Evolutionary conservation across 2,113 vertebrate genomes (phyloP).

Genomic region (Platichthys flesus): DNA sequence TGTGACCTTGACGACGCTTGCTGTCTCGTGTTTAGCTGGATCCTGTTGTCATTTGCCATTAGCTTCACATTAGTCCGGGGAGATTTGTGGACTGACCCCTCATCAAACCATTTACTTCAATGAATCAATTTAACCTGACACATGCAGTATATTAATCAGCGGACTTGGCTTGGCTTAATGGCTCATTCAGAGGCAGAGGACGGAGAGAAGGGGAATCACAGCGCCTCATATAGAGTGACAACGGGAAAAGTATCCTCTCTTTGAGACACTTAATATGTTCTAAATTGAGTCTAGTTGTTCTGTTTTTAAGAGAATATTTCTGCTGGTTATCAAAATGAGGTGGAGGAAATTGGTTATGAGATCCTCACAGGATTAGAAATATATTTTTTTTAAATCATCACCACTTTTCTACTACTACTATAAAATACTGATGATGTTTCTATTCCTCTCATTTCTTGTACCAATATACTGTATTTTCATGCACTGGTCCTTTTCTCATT

Average conservation of each 20-base stretch:
- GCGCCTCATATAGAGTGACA: constrained; percentile 18
- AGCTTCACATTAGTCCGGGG: constrained; percentile 71
- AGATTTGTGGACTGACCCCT: constrained; percentile 76
- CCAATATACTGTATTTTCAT: not conserved
- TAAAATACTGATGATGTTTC: not conserved
- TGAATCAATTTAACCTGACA: constrained; percentile 75
- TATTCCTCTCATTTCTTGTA: too few relatives aligned
- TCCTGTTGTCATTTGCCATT: constrained; percentile 78
- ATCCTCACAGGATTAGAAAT: too few relatives aligned
- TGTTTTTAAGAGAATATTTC: too few relatives aligned
- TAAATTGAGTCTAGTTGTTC: too few relatives aligned
- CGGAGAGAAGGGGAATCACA: constrained; percentile 34
- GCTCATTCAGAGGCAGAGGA: constrained; percentile 61
- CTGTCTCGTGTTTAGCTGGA: constrained; percentile 34
- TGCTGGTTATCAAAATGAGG: too few relatives aligned
- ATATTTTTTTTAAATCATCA: too few relatives aligned
- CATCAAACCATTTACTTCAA: constrained; percentile 77
- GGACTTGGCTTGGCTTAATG: constrained; percentile 62
- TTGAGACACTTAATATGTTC: too few relatives aligned
- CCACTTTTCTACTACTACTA: too few relatives aligned
- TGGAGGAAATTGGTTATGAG: too few relatives aligned
- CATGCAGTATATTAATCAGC: constrained; percentile 74
- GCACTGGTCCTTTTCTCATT: not conserved
- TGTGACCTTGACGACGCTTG: constrained; percentile 57
- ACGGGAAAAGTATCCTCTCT: constrained; percentile 6